phyloP scores from a whole-genome alignment of 2,888 invertebrate genomes.

The Drosophila longiperda region DNA sequence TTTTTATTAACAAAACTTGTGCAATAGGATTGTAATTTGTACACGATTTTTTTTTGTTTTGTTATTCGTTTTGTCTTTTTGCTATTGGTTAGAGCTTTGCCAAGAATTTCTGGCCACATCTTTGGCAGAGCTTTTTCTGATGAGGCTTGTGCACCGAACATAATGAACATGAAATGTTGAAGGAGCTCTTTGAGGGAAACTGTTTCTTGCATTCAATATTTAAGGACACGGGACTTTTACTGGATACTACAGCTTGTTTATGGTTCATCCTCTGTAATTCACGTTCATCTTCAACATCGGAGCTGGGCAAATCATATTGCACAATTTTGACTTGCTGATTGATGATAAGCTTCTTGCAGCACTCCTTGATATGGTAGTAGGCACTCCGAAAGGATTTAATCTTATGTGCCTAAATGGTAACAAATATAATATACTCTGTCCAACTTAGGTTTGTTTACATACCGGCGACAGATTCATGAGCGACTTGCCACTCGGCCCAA shows the following conservation, averaged over 20 bases:
- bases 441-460: not conserved
- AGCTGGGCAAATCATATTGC: slow-evolving; percentile 63
- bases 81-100: slow-evolving; percentile 83
- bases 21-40: not conserved
- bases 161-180: not conserved
- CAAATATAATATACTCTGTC: not conserved
- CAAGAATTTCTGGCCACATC: slow-evolving; percentile 70
- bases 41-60: not conserved
- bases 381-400: slow-evolving; percentile 60
- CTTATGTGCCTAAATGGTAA: slow-evolving; percentile 47
- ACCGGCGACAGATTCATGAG: slow-evolving; percentile 57
- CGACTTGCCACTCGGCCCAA: slow-evolving; percentile 23
- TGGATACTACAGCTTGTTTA: not conserved
- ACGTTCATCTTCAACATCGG: slow-evolving; percentile 52
- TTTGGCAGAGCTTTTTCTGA: slow-evolving; percentile 50
- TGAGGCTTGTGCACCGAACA: slow-evolving; percentile 2
- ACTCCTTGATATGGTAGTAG: slow-evolving; percentile 71
- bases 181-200: not conserved
- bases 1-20: slow-evolving; percentile 24
- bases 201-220: not conserved
- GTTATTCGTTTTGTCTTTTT: not conserved
- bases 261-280: not conserved
- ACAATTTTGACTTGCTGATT: slow-evolving; percentile 57
- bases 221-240: not conserved
- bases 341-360: slow-evolving; percentile 71